Conservation (phyloP, 2,888 invertebrate genomes). For the Petrolisthes cinctipes region DNA sequence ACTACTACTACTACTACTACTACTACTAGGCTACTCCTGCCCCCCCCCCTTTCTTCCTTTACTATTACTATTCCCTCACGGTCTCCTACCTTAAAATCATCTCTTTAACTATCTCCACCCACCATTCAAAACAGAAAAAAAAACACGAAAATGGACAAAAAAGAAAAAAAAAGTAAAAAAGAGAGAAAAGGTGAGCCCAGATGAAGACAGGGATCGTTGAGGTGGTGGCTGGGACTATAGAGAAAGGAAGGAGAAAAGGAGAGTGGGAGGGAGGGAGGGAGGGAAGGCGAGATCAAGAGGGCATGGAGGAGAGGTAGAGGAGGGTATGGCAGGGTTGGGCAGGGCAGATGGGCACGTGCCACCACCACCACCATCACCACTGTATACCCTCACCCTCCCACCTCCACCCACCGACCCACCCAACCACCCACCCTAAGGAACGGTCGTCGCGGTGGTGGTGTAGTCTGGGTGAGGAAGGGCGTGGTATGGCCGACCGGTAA, state of each 20-base stretch:
- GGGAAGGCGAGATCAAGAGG: not conserved
- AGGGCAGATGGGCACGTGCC: conserved; percentile 6
- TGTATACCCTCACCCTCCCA: conserved; percentile 11
- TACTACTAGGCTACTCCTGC: not conserved
- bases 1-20: not conserved
- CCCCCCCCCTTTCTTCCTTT: conserved; percentile 8
- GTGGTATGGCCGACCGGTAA: too few relatives aligned
- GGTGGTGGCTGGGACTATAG: not conserved
- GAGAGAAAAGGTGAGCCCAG: not conserved
- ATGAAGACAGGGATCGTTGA: not conserved
- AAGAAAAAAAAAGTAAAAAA: not conserved
- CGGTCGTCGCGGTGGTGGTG: too few relatives aligned
- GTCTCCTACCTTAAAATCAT: not conserved
- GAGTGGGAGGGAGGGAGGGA: not conserved
- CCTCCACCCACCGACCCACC: conserved; percentile 14
- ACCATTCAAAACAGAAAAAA: not conserved
- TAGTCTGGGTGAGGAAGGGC: too few relatives aligned
- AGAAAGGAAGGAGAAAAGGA: not conserved
- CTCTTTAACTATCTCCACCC: not conserved
- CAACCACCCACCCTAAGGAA: not conserved
- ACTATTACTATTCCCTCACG: not conserved
- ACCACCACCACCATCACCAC: not conserved
- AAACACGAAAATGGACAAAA: not conserved
- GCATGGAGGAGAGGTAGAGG: conserved; percentile 16
- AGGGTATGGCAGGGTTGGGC: not conserved